Evolutionary conservation across 2,797 vertebrate genomes (phyloP).

Genomic region (Poecilia picta): DNA sequence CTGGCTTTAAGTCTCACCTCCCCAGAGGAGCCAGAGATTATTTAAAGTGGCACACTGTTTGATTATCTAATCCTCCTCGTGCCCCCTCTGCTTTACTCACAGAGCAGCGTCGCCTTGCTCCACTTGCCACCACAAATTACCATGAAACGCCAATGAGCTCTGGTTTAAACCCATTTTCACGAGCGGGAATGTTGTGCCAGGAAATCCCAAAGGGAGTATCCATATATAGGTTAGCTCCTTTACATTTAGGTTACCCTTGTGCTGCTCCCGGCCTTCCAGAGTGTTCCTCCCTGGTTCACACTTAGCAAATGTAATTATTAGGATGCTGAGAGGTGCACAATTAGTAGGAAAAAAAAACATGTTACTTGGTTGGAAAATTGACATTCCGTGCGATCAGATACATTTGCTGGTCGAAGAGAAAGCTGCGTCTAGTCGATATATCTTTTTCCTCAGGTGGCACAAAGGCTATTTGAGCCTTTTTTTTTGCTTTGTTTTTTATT

Average conservation of each 20-base stretch:
- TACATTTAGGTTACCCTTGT: conserved; percentile 50
- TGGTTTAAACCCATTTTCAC: conserved; percentile 66
- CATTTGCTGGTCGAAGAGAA: background rate
- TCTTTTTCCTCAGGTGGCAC: conserved; percentile 20
- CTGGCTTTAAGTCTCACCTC: conserved; percentile 80
- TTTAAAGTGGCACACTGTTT: conserved; percentile 85
- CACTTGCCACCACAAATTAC: conserved; percentile 78
- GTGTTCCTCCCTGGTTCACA: conserved; percentile 20
- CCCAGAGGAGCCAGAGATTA: conserved; percentile 82
- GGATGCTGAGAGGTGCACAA: conserved; percentile 8
- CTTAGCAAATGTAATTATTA: conserved; percentile 42
- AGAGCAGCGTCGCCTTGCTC: conserved; percentile 67
- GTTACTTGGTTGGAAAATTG: conserved; percentile 10
- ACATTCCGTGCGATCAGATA: conserved; percentile 5
- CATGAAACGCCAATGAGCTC: conserved; percentile 74
- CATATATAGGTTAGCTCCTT: conserved; percentile 48
- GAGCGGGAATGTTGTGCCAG: conserved; percentile 46
- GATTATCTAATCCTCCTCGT: conserved; percentile 84
- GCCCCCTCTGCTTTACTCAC: conserved; percentile 79
- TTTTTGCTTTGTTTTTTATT: background rate
- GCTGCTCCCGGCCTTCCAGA: conserved; percentile 20
- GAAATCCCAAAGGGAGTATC: conserved; percentile 49
- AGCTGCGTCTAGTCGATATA: background rate
- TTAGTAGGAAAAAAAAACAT: conserved; percentile 24
- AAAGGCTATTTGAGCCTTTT: conserved; percentile 8